Evolutionary conservation across 2,113 vertebrate species (phyloP).

Genomic region (Natator depressus): DNA sequence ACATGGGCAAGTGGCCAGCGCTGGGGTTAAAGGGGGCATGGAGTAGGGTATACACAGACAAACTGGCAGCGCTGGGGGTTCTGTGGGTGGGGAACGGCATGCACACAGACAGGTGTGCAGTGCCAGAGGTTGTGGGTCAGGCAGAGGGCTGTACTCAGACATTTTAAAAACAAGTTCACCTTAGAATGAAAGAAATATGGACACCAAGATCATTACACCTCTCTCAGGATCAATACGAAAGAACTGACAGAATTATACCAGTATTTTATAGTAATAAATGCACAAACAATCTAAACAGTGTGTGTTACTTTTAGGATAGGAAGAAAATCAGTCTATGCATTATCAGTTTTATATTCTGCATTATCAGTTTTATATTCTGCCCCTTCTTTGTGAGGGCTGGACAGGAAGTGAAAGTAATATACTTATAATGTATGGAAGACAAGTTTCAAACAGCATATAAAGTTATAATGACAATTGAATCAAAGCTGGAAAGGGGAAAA

Average conservation of each 20-base stretch:
- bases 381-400: neutral
- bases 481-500: neutral
- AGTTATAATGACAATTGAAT: neutral
- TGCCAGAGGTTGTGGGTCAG: too few species aligned
- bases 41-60: too few species aligned
- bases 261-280: neutral
- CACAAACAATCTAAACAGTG: neutral
- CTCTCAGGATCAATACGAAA: neutral
- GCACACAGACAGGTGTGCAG: too few species aligned
- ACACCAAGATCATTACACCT: too few species aligned
- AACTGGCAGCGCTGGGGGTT: too few species aligned
- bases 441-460: neutral
- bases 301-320: neutral
- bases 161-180: too few species aligned
- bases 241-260: neutral
- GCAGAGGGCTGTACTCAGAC: too few species aligned
- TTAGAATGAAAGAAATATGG: too few species aligned
- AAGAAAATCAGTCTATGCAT: neutral
- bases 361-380: neutral
- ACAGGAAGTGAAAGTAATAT: neutral
- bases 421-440: neutral
- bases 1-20: too few species aligned
- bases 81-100: too few species aligned
- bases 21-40: too few species aligned
- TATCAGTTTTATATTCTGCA: neutral